Base-by-base conservation (phyloP, 2,888 invertebrate species). In the Brachyopa scutellaris region DNA sequence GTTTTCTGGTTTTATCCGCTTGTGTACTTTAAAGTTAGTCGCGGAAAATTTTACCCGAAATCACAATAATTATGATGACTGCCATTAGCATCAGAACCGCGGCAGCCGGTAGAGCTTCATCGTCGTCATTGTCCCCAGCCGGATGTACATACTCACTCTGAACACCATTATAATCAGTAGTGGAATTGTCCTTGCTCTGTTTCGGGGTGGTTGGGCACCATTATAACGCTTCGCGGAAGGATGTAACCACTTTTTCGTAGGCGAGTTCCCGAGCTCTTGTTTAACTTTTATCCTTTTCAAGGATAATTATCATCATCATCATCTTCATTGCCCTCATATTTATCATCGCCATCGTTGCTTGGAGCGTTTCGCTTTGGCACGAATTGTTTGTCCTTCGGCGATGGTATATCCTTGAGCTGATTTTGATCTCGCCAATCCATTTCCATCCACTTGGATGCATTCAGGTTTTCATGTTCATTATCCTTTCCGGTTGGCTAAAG, bases 41-140 rank as follows among this genome's bases (percentile, higher is more conserved):
- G 13, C 26, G 29, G 23, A 23, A 59, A 47, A 66, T 53, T 33
- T 69, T 23, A 36, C 66, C 29, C 17, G 11, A 79, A 79, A 79
- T 61, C 72, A 53, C 59, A 72, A 66, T 79, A 67, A 79, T 79
- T 79, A 61, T 79, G 66, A 79, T 79, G 79, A 51, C 67, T 67
- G 38, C 66, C 79, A 66, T 73, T 55, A 79, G 38, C 45, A 72
- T 29, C 29, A 17, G 51, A 53, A 36, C 45, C 23, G 15, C 47
- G 55, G 45, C 13, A 51, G 11, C 26, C 38, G 38, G 13, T 13
- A 45, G 13, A 2, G 1, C 17, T 36, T 40, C 7, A 17, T 3
- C 29, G 5, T 19, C 23, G 21, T 62, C 38, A 13, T 42, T 59
- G 64, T 57, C 45, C 57, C n/a, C 17, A 57, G 23, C 15, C 31